Evolutionary conservation across 2,888 invertebrate genomes (phyloP), one percentile per base, ranked within the genome.

Genomic region (Syritta pipiens): DNA sequence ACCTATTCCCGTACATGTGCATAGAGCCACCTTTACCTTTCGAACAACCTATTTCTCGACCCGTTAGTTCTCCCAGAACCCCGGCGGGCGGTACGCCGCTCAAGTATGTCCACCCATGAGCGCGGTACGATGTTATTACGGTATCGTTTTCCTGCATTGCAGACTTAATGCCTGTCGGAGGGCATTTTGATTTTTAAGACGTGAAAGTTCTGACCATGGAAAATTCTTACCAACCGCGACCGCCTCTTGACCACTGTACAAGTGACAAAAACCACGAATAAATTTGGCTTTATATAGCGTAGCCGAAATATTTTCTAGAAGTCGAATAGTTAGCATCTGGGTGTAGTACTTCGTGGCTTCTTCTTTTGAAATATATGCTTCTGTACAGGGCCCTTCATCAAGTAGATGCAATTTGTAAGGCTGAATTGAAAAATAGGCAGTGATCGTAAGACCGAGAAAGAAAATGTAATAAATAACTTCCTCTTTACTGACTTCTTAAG

Each of bases 1-100:
- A 99, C 88, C 97, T 96, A 48, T 92, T 91, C 0, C 92, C 90
- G 85, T 98, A 98, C 95, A 99, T 95, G 89, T 99, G 99, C 99
- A 99, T 99, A 46, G 98, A 99, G 62, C 99, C 99, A 44, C 99
- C 99, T 89, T 99, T 99, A 60, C 99, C 99, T 60, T 95, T 92
- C 0, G 97, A 95, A 89, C 95, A 96, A 6, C 99, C 99, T 40
- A 92, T 91, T 83, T 93, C 90, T 44, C 94, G 91, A 1, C 99
- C 98, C 0, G 97, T 97, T 46, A 99, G 91, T 90, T 99, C 99
- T 4, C 95, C 90, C 28, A 99, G 89, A 0, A 99, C 96, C 0
- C 95, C 94, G 0, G 92, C 76, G 0, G 94, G 90, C 0, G 93
- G 88, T 0, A 95, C 93, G 1, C 99, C 99, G 94, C 98, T 96